Evolutionary conservation across 2,113 vertebrate genomes (phyloP).

Genomic region (Apeltes quadracus): DNA sequence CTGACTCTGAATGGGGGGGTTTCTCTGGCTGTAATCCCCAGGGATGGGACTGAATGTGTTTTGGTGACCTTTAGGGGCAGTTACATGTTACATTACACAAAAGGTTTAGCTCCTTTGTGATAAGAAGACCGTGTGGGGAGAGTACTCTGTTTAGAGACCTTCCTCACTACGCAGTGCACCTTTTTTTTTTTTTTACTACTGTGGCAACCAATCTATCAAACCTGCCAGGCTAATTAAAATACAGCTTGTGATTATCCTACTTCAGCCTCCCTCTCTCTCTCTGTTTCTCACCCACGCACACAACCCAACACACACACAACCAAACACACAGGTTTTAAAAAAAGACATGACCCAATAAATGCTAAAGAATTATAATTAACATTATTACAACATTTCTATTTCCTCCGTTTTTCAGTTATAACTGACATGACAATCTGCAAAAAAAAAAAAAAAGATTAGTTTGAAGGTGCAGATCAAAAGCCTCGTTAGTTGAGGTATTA

Average conservation of each 20-base stretch:
- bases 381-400: background rate
- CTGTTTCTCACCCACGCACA: constrained; percentile 34
- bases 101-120: constrained; percentile 62
- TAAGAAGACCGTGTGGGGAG: constrained; percentile 43
- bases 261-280: constrained; percentile 48
- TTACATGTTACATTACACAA: constrained; percentile 76
- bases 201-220: constrained; percentile 60
- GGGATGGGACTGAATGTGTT: constrained; percentile 62
- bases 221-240: constrained; percentile 73
- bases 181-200: constrained; percentile 7
- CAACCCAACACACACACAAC: constrained; percentile 22
- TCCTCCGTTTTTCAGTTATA: background rate
- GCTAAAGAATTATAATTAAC: background rate
- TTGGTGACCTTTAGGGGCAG: constrained; percentile 71
- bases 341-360: constrained; percentile 6
- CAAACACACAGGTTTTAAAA: constrained; percentile 9
- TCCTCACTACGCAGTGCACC: constrained; percentile 38
- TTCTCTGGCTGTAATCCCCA: constrained; percentile 60
- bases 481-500: background rate
- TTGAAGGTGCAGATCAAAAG: background rate
- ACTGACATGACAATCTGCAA: background rate
- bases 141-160: constrained; percentile 55
- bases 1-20: constrained; percentile 39
- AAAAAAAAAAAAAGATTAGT: background rate
- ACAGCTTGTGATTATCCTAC: constrained; percentile 70